Conservation (phyloP, 2,888 invertebrate genomes). For the Sminthurides aquaticus region DNA sequence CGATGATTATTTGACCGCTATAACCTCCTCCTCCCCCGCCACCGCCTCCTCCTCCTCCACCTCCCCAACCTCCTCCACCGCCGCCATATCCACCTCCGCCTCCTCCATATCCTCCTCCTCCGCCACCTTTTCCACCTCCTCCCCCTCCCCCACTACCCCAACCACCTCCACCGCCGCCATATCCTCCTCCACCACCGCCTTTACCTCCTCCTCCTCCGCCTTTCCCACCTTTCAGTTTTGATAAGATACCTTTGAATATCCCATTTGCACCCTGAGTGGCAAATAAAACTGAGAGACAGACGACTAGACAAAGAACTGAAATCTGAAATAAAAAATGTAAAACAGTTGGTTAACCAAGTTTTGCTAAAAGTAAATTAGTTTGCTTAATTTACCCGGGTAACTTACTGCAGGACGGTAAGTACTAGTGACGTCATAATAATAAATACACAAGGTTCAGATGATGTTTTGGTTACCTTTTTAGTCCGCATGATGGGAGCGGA, state of each 20-base stretch:
- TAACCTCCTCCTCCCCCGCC: constrained; percentile 7
- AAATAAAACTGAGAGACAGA: neutral
- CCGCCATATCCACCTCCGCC: neutral
- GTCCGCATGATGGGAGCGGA: too few relatives aligned
- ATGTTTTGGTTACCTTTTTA: too few relatives aligned
- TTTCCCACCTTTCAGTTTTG: neutral
- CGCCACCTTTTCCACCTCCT: neutral
- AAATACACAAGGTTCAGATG: too few relatives aligned
- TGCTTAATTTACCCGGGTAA: too few relatives aligned
- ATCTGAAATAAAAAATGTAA: constrained; percentile 2
- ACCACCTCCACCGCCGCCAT: neutral
- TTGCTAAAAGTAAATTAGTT: too few relatives aligned
- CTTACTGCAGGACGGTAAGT: too few relatives aligned
- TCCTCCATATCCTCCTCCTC: neutral
- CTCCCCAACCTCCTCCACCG: neutral
- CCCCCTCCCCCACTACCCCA: neutral
- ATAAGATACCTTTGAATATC: neutral
- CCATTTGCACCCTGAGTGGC: neutral
- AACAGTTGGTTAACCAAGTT: too few relatives aligned
- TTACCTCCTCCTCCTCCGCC: neutral
- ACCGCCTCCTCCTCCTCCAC: neutral
- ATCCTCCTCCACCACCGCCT: neutral
- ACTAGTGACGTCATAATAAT: too few relatives aligned
- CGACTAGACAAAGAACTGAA: neutral
- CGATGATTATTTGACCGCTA: constrained; percentile 1